Base-by-base conservation (phyloP, 1,140 invertebrate genomes). In the Lordiphosa mommai region DNA sequence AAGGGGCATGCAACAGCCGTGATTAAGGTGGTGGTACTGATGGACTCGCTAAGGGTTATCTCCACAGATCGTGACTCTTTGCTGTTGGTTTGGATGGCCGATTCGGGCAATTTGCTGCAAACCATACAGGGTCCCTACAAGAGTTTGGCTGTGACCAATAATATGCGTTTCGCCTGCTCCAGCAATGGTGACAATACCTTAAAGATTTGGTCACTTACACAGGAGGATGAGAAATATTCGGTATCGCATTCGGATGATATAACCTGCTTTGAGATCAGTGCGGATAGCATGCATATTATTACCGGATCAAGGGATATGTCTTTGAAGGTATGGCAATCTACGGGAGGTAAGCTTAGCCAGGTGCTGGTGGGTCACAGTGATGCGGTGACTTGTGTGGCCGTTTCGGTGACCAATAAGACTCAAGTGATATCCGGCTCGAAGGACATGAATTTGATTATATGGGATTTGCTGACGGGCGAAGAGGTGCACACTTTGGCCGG, bases 271-370 rank as follows among this genome's bases (percentile, higher is more conserved):
- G 94, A 94, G 4, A 91, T 95, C 12, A 96, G 94, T 2, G 92
- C 93, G 1, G 95, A 96, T 87, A 95, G 94, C 1, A 91, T 94
- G 38, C 93, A 94, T 53, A 90, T 96, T 2, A 94, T 96, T 33
- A 96, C 95, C 0, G 95, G 95, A 0, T 96, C 95, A 0, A 91
- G 94, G 74, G 95, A 97, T 74, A 95, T 94, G 92, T 96, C 95
- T 1, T 89, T 96, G 0, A 96, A 96, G 90, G 94, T 97, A 0
- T 96, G 95, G 95, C 94, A 96, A 89, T 90, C 96, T 8, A 92
- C 93, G 36, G 94, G 94, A 9, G 96, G 95, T 9, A 96, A 96
- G 89, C 85, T 96, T 5, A 94, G 94, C 1, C 95, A 96, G 91
- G 95, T 96, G 1, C 86, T 97, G 9, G 95, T 96, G 2, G 95